phyloP scores from a whole-genome alignment of 1,140 invertebrate species.

The Telenomus remus region DNA sequence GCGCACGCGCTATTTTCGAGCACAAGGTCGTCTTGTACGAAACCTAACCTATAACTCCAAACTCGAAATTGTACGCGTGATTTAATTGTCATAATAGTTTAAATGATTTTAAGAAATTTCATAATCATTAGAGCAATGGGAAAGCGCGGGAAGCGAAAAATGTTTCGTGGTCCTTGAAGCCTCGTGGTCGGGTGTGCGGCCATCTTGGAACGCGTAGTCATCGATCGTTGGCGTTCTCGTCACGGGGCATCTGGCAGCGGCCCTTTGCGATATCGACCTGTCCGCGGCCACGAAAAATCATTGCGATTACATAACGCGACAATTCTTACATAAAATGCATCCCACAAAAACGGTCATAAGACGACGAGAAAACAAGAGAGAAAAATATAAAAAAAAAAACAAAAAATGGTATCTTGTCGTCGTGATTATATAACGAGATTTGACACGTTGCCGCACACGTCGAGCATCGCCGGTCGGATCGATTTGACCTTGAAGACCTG shows the following conservation, averaged over 20 bases:
- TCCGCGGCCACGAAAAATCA: constrained; percentile 41
- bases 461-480: constrained; percentile 9
- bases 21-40: constrained; percentile 9
- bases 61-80: not conserved
- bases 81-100: no score
- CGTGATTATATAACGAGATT: constrained; percentile 20
- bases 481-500: constrained; percentile 21
- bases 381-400: no score
- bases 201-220: constrained; percentile 72
- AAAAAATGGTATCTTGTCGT: no score
- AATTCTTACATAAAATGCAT: constrained; percentile 34
- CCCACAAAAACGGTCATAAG: constrained; percentile 3
- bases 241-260: constrained; percentile 68
- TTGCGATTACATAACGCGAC: constrained; percentile 35
- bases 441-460: constrained; percentile 15
- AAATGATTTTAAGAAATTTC: no score
- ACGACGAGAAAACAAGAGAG: not conserved
- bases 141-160: no score
- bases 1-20: constrained; percentile 13
- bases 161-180: not conserved
- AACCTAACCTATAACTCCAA: constrained; percentile 13
- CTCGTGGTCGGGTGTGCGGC: constrained; percentile 59
- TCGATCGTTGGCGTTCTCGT: constrained; percentile 64
- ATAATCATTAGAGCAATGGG: no score
- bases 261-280: constrained; percentile 63